A percentile compares a stretch with the other conserved stretches of the same genome.
phyloP scores from a whole-genome alignment of 2,113 vertebrate genomes.

The Clupea harengus region DNA sequence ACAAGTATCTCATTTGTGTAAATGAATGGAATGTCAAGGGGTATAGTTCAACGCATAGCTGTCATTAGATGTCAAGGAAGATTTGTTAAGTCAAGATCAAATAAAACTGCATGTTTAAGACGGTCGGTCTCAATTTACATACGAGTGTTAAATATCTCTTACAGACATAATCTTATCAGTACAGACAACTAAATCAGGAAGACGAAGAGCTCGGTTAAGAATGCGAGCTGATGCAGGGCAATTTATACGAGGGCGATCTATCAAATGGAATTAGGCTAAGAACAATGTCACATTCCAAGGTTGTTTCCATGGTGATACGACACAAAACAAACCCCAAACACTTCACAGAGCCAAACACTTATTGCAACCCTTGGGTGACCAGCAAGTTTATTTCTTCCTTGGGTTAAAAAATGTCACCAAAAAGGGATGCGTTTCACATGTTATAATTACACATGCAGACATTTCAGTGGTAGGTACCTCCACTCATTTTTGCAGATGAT shows the following conservation, averaged over 20 bases:
- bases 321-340: constrained; percentile 29
- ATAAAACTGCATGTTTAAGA: neutral
- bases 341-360: constrained; percentile 18
- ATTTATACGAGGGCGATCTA: constrained; percentile 32
- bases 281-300: constrained; percentile 30
- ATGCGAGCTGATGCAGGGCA: constrained; percentile 11
- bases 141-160: neutral
- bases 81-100: neutral
- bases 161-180: neutral
- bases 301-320: constrained; percentile 46
- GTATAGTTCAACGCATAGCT: neutral
- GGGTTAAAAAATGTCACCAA: neutral
- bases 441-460: neutral
- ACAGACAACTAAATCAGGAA: constrained; percentile 10
- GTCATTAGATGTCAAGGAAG: neutral
- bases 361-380: neutral
- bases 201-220: neutral
- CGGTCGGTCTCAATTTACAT: neutral
- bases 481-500: neutral
- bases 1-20: neutral
- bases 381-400: neutral
- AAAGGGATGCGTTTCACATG: neutral
- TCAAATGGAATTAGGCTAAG: constrained; percentile 37
- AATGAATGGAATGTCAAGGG: neutral
- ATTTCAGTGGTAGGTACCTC: neutral